Evolutionary conservation across 2,888 invertebrate species (phyloP).

Genomic region (Opisthograptis luteolata): DNA sequence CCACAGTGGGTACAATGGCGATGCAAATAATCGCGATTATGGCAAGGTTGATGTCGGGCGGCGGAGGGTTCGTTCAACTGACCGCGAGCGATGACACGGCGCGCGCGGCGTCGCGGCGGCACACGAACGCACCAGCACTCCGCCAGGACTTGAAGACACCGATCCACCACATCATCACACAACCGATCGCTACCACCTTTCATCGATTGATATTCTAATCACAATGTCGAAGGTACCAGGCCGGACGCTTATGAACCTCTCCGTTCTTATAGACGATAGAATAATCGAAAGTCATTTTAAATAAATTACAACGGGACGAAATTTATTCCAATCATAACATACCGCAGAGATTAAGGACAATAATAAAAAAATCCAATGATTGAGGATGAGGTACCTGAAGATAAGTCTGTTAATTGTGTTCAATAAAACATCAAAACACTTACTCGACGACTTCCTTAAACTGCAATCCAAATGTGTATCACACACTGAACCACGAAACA

Average conservation of each 20-base stretch:
- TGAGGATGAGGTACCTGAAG: no score
- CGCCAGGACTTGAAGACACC: slow-evolving; percentile 28
- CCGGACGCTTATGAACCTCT: neutral
- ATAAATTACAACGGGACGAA: slow-evolving; percentile 29
- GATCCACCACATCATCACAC: slow-evolving; percentile 9
- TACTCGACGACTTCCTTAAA: slow-evolving; percentile 62
- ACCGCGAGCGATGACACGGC: slow-evolving; percentile 83
- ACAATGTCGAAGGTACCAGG: neutral
- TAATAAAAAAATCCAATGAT: neutral
- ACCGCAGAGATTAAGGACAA: neutral
- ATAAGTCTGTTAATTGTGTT: neutral
- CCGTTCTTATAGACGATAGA: neutral
- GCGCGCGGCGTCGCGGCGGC: slow-evolving; percentile 73
- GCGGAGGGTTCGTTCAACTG: slow-evolving; percentile 82
- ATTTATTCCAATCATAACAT: slow-evolving; percentile 15
- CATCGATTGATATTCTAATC: slow-evolving; percentile 1
- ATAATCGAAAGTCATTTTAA: slow-evolving; percentile 10
- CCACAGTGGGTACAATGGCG: slow-evolving; percentile 72
- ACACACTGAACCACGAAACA: slow-evolving; percentile 60
- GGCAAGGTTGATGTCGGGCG: slow-evolving; percentile 82
- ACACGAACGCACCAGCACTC: slow-evolving; percentile 47
- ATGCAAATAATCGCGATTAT: slow-evolving; percentile 84
- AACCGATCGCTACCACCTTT: neutral
- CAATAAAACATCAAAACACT: slow-evolving; percentile 42
- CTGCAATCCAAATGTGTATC: slow-evolving; percentile 70